These are phyloP conservation scores for Aspidiotus destructor DNA, from an alignment of 2,888 invertebrate species.

Conservation along the genomic window DNA sequence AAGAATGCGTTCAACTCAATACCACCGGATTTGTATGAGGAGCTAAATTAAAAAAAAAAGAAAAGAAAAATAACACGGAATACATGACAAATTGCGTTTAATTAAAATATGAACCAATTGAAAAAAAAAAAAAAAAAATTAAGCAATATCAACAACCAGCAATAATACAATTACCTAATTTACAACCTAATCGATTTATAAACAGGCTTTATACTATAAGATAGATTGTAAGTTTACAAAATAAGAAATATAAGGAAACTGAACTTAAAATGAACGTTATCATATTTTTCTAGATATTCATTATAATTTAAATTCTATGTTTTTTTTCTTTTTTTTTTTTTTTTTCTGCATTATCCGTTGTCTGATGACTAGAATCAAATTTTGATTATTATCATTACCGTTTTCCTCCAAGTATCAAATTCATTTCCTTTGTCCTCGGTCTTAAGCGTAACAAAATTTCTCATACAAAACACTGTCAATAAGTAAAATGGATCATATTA, in stretches of 20 bases:
- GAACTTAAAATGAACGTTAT: too few relatives aligned
- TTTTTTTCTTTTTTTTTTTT: constrained; percentile 21
- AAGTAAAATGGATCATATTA: background rate
- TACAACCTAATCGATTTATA: constrained; percentile 32
- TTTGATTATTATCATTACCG: constrained; percentile 21
- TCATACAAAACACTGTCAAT: constrained; percentile 24
- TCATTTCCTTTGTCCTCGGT: constrained; percentile 19
- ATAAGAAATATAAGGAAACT: constrained; percentile 21
- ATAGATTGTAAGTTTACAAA: constrained; percentile 28
- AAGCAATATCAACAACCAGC: constrained; percentile 33
- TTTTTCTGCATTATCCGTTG: constrained; percentile 16
- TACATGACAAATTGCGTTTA: constrained; percentile 31
- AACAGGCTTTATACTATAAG: constrained; percentile 27
- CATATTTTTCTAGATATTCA: too few relatives aligned
- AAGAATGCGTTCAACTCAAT: too few relatives aligned
- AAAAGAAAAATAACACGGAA: background rate
- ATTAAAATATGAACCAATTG: constrained; percentile 33
- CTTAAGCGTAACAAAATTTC: constrained; percentile 26
- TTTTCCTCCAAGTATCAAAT: constrained; percentile 18
- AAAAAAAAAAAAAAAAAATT: constrained; percentile 24
- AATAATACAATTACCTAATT: constrained; percentile 32
- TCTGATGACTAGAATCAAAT: constrained; percentile 31
- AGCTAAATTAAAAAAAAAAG: too few relatives aligned
- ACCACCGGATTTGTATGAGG: too few relatives aligned
- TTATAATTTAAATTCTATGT: constrained; percentile 17